phyloP scores from a whole-genome alignment of 2,888 invertebrate genomes.

The Ochlodes sylvanus region DNA sequence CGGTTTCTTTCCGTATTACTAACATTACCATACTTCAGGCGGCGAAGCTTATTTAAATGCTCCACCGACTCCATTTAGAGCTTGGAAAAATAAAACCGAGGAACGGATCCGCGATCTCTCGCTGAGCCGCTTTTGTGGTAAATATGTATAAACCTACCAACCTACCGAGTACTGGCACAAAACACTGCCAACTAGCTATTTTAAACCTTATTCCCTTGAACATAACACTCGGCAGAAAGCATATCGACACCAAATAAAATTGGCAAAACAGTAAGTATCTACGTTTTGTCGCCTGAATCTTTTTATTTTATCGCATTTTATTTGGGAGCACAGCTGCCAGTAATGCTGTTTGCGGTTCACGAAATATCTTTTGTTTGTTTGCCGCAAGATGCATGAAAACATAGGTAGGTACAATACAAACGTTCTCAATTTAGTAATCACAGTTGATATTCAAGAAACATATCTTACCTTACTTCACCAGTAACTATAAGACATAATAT shows the following conservation, averaged over 20 bases:
- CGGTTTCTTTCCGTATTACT: constrained; percentile 82
- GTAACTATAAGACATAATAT: no score
- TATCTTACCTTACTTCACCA: background rate
- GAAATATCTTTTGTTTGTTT: constrained; percentile 51
- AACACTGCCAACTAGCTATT: constrained; percentile 46
- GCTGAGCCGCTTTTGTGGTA: constrained; percentile 84
- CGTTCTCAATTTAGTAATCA: background rate
- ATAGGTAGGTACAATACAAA: constrained; percentile 5
- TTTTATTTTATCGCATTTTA: constrained; percentile 83
- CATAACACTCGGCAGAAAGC: background rate
- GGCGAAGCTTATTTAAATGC: constrained; percentile 84
- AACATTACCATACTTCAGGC: constrained; percentile 84
- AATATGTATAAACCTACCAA: constrained; percentile 81
- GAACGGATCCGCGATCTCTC: constrained; percentile 82
- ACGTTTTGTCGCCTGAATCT: constrained; percentile 80
- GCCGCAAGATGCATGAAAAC: constrained; percentile 48
- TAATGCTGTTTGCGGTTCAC: constrained; percentile 73
- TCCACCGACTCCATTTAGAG: constrained; percentile 85
- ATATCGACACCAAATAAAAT: constrained; percentile 43
- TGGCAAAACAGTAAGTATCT: constrained; percentile 73
- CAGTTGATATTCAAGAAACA: background rate
- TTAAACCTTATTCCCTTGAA: constrained; percentile 51
- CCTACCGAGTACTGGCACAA: constrained; percentile 48
- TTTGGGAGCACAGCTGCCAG: constrained; percentile 80
- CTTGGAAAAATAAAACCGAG: constrained; percentile 84